Conservation (phyloP, 2,888 invertebrate species). For the Neoscelio sp. region DNA sequence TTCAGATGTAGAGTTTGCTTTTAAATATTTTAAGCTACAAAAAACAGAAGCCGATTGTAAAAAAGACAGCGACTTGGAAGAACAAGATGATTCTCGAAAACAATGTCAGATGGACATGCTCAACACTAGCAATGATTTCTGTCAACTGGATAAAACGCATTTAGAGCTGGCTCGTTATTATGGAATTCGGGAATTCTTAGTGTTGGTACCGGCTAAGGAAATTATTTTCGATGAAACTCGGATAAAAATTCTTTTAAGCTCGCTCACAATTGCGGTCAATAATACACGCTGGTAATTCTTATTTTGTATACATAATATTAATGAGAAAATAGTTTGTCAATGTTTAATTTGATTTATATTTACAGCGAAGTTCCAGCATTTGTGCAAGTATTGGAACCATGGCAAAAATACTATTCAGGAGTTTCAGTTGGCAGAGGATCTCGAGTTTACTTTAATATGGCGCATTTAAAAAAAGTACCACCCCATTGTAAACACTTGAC, state of each 20-base stretch:
- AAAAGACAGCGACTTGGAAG: conserved; percentile 74
- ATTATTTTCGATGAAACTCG: conserved; percentile 88
- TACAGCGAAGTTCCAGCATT: conserved; percentile 91
- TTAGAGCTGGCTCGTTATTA: conserved; percentile 89
- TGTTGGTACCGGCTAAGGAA: conserved; percentile 87
- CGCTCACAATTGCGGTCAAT: conserved; percentile 91
- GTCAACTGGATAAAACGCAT: conserved; percentile 79
- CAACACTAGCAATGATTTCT: conserved; percentile 86
- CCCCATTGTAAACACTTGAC: conserved; percentile 92
- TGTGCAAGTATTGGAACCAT: conserved; percentile 92
- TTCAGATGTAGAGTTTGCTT: conserved; percentile 79
- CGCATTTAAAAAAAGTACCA: conserved; percentile 92
- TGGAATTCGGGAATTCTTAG: conserved; percentile 92
- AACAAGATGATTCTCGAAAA: conserved; percentile 75
- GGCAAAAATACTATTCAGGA: conserved; percentile 92
- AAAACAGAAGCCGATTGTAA: conserved; percentile 70
- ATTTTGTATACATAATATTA: conserved; percentile 13
- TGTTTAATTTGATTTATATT: no score
- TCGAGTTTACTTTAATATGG: conserved; percentile 94
- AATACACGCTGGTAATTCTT: conserved; percentile 89
- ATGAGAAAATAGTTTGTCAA: no score
- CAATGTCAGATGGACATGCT: conserved; percentile 84
- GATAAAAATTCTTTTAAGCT: conserved; percentile 92
- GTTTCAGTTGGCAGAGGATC: conserved; percentile 90
- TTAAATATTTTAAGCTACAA: conserved; percentile 80